Evolutionary conservation across 2,113 vertebrate species (phyloP), one percentile per base, ranked within the genome.

Genomic region (Myxocyprinus asiaticus): DNA sequence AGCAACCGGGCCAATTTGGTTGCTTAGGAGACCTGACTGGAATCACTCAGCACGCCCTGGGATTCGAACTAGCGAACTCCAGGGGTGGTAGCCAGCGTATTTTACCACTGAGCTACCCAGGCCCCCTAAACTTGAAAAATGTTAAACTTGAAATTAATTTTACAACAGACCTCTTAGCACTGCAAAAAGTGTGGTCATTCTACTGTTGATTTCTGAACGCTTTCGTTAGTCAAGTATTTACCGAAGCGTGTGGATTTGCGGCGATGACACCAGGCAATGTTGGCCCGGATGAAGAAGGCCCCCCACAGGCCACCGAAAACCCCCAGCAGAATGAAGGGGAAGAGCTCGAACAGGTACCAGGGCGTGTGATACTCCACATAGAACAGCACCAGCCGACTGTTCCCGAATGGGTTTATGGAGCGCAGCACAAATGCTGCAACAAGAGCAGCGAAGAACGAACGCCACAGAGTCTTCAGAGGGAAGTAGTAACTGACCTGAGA

Each of bases 351-450:
- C 86, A 99, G 95, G 93, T 98, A 99, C 96, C 97, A 99, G 0
- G 98, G 98, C 7, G 97, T 99, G 85, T 99, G 97, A 86, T 99
- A 99, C 87, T 99, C 97, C 88, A 99, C 97, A 44, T 99, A 99
- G 89, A 99, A 99, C 90, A 99, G 94, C 77, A 99, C 98, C 89
- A 99, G 91, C 0, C 95, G 95, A 87, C 98, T 99, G 88, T 99
- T 99, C 6, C 98, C 98, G 80, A 99, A 99, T 0, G 97, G 98
- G 91, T 98, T 99, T 86, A 99, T 99, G 90, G 97, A 98, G 84
- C 98, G 94, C 88, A 99, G 91, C 85, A 99, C 95, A 82, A 99
- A 99, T 2, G 97, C 98, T 5, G 98, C 98, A 83, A 99, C 97
- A 88, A 99, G 93, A 83, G 97, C 98, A 65, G 98, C 97, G 83